Evolutionary conservation across 2,113 vertebrate genomes (phyloP).

Genomic region (Megaceryle torquata): DNA sequence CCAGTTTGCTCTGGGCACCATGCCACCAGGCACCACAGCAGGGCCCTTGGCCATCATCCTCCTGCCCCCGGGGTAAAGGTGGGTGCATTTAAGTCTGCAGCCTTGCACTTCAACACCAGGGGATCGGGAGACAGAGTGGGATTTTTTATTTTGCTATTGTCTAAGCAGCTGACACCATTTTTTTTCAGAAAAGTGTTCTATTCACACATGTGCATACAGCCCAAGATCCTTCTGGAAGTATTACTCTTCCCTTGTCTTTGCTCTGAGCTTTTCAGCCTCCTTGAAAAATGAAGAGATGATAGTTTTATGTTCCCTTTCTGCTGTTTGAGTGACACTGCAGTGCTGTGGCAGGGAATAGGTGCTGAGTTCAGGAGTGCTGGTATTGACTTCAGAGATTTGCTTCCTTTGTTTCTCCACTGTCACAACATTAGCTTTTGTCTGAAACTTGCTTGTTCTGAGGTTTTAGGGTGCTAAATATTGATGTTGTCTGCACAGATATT

Average conservation of each 20-base stretch:
- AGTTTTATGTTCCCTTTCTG: neutral
- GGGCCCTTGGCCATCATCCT: neutral
- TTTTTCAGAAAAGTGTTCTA: neutral
- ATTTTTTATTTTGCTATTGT: neutral
- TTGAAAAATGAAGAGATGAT: neutral
- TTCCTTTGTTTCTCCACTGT: neutral
- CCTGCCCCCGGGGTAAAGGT: neutral
- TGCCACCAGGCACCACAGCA: accelerated
- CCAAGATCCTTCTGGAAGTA: neutral
- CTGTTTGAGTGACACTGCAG: neutral
- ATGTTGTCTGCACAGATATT: constrained; percentile 17
- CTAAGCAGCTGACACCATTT: neutral
- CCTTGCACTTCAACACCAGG: neutral
- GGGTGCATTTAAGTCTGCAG: neutral
- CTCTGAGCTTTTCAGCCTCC: neutral
- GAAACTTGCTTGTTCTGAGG: constrained; percentile 12
- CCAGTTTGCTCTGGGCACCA: neutral
- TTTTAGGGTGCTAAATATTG: constrained; percentile 46
- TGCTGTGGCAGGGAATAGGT: neutral
- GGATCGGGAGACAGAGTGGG: neutral
- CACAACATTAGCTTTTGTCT: neutral
- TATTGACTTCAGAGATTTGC: neutral
- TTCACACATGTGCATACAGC: accelerated
- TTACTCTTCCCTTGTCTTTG: neutral
- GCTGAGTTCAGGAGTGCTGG: neutral